Percentiles rank a stretch among this genome's conserved stretches.
Evolutionary conservation across 1,140 invertebrate species (phyloP).

Genomic region (Geopemphigus sp.): DNA sequence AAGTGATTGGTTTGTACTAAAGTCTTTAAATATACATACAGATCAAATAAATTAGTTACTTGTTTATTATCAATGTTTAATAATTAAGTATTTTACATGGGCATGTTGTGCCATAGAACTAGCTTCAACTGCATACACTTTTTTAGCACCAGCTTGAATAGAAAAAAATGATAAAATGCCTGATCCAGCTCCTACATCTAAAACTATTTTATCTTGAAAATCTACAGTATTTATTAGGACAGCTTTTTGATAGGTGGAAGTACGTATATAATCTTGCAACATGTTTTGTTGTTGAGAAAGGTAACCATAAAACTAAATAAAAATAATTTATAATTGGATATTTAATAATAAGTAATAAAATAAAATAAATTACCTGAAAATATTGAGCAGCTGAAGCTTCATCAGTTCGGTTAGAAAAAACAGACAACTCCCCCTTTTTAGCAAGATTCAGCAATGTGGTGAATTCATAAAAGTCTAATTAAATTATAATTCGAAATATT

Average conservation of each 20-base stretch:
- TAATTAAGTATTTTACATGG: constrained; percentile 62
- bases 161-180: constrained; percentile 99
- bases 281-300: constrained; percentile 99
- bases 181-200: constrained; percentile 96
- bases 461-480: constrained; percentile 33
- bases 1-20: constrained; percentile 89
- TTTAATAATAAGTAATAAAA: constrained; percentile 17
- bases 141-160: constrained; percentile 92
- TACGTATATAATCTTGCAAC: constrained; percentile 99
- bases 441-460: neutral
- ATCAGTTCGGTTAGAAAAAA: constrained; percentile 92
- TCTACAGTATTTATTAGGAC: constrained; percentile 91
- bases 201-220: constrained; percentile 87
- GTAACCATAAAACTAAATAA: constrained; percentile 94
- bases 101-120: constrained; percentile 98
- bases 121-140: constrained; percentile 97
- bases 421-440: constrained; percentile 34
- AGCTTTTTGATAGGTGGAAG: constrained; percentile 96
- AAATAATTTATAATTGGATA: constrained; percentile 18
- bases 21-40: constrained; percentile 58
- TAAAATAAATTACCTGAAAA: constrained; percentile 67
- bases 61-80: neutral
- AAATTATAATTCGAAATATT: neutral
- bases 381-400: constrained; percentile 97
- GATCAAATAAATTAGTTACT: constrained; percentile 31